These are phyloP conservation scores for Drosophila paulistorum DNA, from an alignment of 1,140 invertebrate species.

Conservation along the genomic window DNA sequence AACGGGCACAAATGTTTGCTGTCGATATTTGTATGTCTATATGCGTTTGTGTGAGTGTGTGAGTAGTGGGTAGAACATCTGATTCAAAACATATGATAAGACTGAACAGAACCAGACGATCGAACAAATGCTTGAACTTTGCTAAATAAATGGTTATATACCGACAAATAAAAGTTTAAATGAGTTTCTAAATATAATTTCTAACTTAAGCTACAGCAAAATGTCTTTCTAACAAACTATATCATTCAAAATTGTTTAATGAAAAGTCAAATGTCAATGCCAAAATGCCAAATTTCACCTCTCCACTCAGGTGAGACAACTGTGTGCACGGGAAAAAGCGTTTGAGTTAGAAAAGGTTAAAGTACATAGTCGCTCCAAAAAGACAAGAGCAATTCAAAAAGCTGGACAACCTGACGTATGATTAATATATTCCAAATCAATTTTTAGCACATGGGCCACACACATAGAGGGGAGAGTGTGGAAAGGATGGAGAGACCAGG, in stretches of 20 bases:
- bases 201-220: no score
- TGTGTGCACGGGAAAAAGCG: not conserved
- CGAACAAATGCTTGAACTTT: not conserved
- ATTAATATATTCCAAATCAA: conserved; percentile 19
- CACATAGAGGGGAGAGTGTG: not conserved
- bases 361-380: not conserved
- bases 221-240: no score
- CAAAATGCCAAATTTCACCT: no score
- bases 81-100: conserved; percentile 63
- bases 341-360: conserved; percentile 4
- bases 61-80: conserved; percentile 52
- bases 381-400: conserved; percentile 49
- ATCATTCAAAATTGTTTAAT: no score
- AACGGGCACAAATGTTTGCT: conserved; percentile 62
- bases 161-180: no score
- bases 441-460: conserved; percentile 15
- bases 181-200: no score
- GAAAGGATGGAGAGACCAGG: not conserved
- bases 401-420: conserved; percentile 38
- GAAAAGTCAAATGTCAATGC: not conserved
- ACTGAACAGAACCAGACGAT: not conserved
- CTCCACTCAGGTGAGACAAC: no score
- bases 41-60: not conserved
- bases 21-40: not conserved
- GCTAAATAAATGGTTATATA: no score